Percentiles rank a stretch among this genome's conserved stretches.
Conservation (phyloP, 2,797 vertebrate genomes). For the Chanos chanos region DNA sequence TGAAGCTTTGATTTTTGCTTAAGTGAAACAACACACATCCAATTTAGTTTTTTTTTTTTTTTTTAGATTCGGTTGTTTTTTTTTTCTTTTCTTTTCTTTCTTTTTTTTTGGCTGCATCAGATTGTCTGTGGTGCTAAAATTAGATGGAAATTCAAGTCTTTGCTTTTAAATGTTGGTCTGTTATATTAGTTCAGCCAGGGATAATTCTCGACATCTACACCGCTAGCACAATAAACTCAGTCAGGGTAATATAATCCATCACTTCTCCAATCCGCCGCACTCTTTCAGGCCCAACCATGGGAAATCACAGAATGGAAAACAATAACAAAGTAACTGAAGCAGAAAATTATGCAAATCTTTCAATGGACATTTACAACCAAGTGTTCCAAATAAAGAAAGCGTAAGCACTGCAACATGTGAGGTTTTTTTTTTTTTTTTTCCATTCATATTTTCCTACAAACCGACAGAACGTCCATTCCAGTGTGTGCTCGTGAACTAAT, state of each 20-base stretch:
- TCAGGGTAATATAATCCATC: not conserved
- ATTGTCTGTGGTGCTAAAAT: no score
- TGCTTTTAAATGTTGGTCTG: no score
- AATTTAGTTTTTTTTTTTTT: no score
- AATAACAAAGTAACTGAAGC: constrained; percentile 4
- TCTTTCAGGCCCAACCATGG: not conserved
- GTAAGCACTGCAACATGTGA: not conserved
- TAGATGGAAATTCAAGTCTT: no score
- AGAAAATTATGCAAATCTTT: constrained; percentile 24
- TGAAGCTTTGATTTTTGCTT: no score
- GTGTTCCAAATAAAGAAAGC: not conserved
- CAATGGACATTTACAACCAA: constrained; percentile 3
- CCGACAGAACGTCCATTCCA: no score
- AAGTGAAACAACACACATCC: no score
- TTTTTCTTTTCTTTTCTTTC: no score
- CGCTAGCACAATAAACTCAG: not conserved
- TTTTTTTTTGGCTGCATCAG: no score
- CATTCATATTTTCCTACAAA: not conserved
- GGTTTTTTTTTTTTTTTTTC: not conserved
- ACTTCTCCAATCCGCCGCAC: not conserved
- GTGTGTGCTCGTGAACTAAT: not conserved
- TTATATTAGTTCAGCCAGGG: no score
- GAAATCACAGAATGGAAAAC: constrained; percentile 6
- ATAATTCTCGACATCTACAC: no score
- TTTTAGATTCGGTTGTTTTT: no score